A percentile compares a stretch with the other conserved stretches of the same genome.
Conservation (phyloP, 2,888 invertebrate species). For the Euzetes globulus region DNA sequence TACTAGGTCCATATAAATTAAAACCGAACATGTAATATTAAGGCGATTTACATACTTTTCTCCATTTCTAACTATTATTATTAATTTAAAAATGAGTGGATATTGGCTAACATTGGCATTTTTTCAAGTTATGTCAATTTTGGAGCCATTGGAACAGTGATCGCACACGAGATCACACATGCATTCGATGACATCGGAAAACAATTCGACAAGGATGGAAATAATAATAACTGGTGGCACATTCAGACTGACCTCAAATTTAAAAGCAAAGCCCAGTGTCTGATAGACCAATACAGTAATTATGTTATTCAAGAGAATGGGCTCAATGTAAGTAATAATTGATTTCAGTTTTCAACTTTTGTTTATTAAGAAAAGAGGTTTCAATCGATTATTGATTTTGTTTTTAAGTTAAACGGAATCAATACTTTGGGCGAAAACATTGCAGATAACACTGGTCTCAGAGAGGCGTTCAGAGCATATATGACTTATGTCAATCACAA, state of each 20-base stretch:
- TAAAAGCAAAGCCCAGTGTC: constrained; percentile 37
- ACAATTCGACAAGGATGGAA: constrained; percentile 41
- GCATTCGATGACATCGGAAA: constrained; percentile 48
- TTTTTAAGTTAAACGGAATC: constrained; percentile 66
- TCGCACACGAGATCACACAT: constrained; percentile 86
- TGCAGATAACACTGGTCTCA: constrained; percentile 87
- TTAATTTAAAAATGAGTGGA: no score
- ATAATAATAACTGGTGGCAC: constrained; percentile 41
- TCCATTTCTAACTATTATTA: no score
- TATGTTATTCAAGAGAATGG: constrained; percentile 56
- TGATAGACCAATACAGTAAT: constrained; percentile 41
- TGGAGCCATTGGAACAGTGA: constrained; percentile 71
- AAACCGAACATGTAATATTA: no score
- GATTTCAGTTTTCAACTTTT: no score
- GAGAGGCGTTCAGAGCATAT: constrained; percentile 65
- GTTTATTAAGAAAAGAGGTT: no score
- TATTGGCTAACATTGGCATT: no score
- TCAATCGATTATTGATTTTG: no score
- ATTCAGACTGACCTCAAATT: constrained; percentile 52
- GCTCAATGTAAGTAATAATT: constrained; percentile 56
- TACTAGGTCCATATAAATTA: no score
- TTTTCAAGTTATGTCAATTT: constrained; percentile 40
- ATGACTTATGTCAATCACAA: constrained; percentile 39
- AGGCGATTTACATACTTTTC: no score
- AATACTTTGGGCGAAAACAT: constrained; percentile 91